Evolutionary conservation across 1,140 invertebrate species (phyloP).

Genomic region (Neuroterus valhalla): DNA sequence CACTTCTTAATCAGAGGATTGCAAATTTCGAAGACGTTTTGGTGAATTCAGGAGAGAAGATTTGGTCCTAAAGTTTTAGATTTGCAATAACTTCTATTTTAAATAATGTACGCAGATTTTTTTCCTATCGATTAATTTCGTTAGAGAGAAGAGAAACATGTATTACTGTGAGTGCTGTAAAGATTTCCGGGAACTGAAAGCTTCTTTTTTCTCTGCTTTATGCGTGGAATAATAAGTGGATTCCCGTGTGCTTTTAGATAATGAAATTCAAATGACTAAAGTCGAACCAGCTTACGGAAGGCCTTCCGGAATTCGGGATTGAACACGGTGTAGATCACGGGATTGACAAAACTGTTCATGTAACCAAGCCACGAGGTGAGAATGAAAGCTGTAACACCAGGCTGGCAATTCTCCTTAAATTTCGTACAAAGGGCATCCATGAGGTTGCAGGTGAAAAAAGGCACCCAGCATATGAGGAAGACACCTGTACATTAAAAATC

Average conservation of each 20-base stretch:
- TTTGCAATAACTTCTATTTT: background rate
- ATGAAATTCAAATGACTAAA: constrained; percentile 54
- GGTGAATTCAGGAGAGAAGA: background rate
- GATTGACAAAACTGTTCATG: constrained; percentile 98
- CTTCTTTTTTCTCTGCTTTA: background rate
- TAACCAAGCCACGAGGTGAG: constrained; percentile 99
- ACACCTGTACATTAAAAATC: constrained; percentile 80
- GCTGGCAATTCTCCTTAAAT: constrained; percentile 85
- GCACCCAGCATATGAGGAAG: constrained; percentile 98
- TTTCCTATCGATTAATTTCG: background rate
- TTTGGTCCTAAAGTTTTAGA: constrained; percentile 9
- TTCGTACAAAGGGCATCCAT: constrained; percentile 97
- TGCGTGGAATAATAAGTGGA: constrained; percentile 32
- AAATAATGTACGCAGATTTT: background rate
- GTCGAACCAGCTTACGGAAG: constrained; percentile 93
- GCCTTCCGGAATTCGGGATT: constrained; percentile 99
- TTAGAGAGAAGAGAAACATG: no score
- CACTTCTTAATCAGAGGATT: background rate
- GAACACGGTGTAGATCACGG: constrained; percentile 99
- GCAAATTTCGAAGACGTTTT: constrained; percentile 3
- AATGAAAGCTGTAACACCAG: constrained; percentile 93
- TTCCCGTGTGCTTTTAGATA: constrained; percentile 39
- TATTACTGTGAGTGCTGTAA: background rate
- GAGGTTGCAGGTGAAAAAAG: constrained; percentile 92
- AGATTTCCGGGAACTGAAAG: background rate